These are phyloP conservation scores for Tapirus indicus DNA, from an alignment of 2,797 vertebrate genomes.

Conservation along the genomic window DNA sequence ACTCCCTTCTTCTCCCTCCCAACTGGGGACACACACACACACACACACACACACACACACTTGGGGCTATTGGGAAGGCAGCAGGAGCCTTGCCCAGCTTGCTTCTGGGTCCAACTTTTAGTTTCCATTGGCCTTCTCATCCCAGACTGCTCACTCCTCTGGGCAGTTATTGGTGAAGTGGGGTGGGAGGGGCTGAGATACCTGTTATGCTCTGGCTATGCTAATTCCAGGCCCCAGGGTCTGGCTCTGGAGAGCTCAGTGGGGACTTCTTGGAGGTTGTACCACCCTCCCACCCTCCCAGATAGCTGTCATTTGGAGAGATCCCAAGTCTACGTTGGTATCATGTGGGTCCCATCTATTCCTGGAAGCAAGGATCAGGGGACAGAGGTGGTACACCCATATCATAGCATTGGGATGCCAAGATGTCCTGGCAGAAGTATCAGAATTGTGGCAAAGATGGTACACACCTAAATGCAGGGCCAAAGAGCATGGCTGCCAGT, in stretches of 20 bases:
- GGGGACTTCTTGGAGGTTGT: neutral
- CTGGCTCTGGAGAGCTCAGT: neutral
- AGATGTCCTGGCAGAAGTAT: neutral
- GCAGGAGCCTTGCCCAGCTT: neutral
- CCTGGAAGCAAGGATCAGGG: neutral
- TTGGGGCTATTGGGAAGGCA: neutral
- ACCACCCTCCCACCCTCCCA: neutral
- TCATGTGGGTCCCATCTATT: neutral
- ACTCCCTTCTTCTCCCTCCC: neutral
- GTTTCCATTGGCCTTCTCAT: neutral
- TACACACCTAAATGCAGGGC: neutral
- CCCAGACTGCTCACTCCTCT: neutral
- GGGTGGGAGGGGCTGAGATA: neutral
- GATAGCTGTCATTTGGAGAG: constrained; percentile 13
- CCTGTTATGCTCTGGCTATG: too few species aligned
- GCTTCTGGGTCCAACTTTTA: neutral
- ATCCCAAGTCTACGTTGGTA: neutral
- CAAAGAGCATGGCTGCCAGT: neutral
- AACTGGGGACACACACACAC: too few species aligned
- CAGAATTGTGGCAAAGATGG: neutral
- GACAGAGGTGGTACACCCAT: neutral
- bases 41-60: neutral
- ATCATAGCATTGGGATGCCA: neutral
- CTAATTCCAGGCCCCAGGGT: neutral
- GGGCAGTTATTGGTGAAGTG: neutral